phyloP scores from a whole-genome alignment of 2,113 vertebrate species.

The Lanius ludovicianus region DNA sequence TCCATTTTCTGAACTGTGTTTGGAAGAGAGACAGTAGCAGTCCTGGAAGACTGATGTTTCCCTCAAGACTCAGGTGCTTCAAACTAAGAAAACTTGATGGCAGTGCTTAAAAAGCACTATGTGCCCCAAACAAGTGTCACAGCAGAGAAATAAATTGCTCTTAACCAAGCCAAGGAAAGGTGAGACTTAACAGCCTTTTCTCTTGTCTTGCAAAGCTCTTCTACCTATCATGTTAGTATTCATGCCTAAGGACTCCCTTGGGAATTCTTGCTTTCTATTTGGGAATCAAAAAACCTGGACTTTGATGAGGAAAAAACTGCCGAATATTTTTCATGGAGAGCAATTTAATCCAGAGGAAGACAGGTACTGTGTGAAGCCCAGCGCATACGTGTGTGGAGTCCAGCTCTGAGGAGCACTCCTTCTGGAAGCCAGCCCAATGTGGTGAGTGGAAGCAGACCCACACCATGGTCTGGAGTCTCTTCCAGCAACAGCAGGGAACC shows the following conservation, averaged over 20 bases:
- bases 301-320: background rate
- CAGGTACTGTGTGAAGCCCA: background rate
- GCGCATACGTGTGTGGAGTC: accelerated
- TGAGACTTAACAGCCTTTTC: constrained; percentile 29
- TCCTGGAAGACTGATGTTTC: constrained; percentile 61
- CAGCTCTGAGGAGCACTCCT: background rate
- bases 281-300: background rate
- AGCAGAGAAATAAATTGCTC: constrained; percentile 51
- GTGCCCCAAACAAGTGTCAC: constrained; percentile 41
- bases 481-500: background rate
- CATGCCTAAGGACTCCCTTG: background rate
- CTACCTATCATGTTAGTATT: constrained; percentile 6
- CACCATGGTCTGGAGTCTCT: background rate
- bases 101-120: constrained; percentile 61
- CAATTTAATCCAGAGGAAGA: background rate
- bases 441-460: background rate
- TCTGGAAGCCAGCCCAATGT: background rate
- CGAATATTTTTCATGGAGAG: background rate
- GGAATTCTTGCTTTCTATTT: constrained; percentile 3
- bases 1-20: constrained; percentile 48
- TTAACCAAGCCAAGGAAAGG: constrained; percentile 40
- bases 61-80: constrained; percentile 53
- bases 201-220: constrained; percentile 3
- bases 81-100: constrained; percentile 62
- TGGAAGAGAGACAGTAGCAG: constrained; percentile 30